Conservation (phyloP, 2,113 vertebrate genomes). For the Penelope pileata region DNA sequence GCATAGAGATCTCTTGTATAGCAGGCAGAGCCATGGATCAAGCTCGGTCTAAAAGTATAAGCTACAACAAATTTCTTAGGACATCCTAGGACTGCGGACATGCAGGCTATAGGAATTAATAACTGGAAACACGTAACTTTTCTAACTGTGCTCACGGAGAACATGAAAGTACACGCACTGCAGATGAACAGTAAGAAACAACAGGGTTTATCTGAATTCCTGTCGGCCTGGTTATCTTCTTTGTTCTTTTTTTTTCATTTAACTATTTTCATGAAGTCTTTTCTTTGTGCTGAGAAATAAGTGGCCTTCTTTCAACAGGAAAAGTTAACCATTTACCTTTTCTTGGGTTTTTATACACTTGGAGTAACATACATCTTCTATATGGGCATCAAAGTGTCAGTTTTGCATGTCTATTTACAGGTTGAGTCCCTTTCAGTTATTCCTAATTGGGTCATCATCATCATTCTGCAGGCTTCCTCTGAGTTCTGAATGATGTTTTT, state of each 20-base stretch:
- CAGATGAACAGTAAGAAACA: neutral
- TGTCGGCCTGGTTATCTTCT: neutral
- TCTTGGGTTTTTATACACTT: neutral
- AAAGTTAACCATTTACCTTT: neutral
- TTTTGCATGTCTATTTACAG: neutral
- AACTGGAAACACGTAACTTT: neutral
- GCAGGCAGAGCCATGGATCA: neutral
- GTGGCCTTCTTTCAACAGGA: neutral
- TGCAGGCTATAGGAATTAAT: neutral
- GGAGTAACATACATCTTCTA: neutral
- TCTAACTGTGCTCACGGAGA: neutral
- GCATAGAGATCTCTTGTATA: neutral
- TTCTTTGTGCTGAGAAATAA: neutral
- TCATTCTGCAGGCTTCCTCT: neutral
- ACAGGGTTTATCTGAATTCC: neutral
- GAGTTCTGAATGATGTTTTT: neutral
- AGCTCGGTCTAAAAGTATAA: neutral
- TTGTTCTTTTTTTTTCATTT: neutral
- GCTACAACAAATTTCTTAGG: neutral
- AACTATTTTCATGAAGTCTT: neutral
- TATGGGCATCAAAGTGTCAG: neutral
- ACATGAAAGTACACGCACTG: neutral
- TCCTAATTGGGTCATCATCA: neutral
- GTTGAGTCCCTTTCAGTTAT: neutral
- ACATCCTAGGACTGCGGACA: neutral